Conservation (phyloP, 2,113 vertebrate species). For the Ornithorhynchus anatinus region DNA sequence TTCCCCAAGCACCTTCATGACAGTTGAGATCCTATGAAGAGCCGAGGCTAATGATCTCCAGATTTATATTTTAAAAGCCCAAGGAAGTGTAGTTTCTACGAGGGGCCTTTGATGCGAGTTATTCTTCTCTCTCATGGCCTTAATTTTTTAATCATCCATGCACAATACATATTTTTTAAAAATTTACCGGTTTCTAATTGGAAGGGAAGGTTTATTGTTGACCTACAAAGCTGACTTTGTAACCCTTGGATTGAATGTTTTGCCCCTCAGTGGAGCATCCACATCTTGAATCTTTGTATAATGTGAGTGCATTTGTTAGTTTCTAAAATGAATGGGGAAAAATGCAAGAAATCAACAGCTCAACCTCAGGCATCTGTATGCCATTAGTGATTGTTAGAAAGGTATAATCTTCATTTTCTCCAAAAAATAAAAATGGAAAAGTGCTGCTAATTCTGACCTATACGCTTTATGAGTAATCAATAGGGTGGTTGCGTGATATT, state of each 20-base stretch:
- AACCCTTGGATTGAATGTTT: conserved; percentile 11
- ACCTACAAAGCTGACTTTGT: neutral
- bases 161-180: neutral
- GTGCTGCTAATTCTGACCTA: too few relatives aligned
- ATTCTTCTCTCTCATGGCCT: neutral
- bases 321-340: neutral
- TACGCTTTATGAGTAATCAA: too few relatives aligned
- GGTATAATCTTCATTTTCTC: too few relatives aligned
- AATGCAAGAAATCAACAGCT: too few relatives aligned
- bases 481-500: too few relatives aligned
- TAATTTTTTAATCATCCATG: conserved; percentile 5
- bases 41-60: neutral
- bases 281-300: neutral
- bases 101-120: neutral
- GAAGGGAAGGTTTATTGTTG: neutral
- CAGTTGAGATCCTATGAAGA: neutral
- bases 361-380: too few relatives aligned
- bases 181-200: conserved; percentile 2
- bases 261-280: neutral
- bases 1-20: neutral
- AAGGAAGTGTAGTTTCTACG: neutral
- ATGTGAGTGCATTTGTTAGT: neutral
- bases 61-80: conserved; percentile 5
- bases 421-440: too few relatives aligned
- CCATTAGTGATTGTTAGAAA: too few relatives aligned